Conservation (phyloP, 2,113 vertebrate genomes). For the Tetraodon nigroviridis region DNA sequence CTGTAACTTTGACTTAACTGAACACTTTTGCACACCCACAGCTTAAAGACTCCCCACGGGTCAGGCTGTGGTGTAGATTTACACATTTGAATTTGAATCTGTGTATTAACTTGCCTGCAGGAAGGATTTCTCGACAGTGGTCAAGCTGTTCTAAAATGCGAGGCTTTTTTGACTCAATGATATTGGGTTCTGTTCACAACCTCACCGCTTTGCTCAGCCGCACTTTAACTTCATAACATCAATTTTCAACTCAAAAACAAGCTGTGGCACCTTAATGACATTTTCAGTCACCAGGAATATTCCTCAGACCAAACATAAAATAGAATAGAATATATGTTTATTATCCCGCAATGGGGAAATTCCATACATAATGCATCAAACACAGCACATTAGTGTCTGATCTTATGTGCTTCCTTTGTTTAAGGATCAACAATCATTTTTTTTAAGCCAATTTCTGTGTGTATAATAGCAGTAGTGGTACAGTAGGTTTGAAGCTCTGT, state of each 20-base stretch:
- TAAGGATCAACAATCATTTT: too few relatives aligned
- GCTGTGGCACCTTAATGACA: too few relatives aligned
- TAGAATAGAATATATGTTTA: too few relatives aligned
- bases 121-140: conserved; percentile 18
- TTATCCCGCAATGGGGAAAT: too few relatives aligned
- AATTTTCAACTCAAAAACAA: too few relatives aligned
- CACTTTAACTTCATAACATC: background rate
- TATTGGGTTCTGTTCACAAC: conserved; percentile 7
- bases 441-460: too few relatives aligned
- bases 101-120: background rate
- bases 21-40: conserved; percentile 21
- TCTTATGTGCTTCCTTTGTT: too few relatives aligned
- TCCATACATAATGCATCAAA: too few relatives aligned
- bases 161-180: conserved; percentile 32
- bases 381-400: background rate
- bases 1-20: conserved; percentile 9
- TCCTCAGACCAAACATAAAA: too few relatives aligned
- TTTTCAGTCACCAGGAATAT: conserved; percentile 1
- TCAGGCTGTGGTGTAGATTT: conserved; percentile 34
- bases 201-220: conserved; percentile 2
- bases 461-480: background rate
- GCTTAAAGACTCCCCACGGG: conserved; percentile 3
- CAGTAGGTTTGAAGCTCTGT: background rate
- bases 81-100: conserved; percentile 16
- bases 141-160: conserved; percentile 27